phyloP scores from a whole-genome alignment of 2,797 vertebrate species.

The Etheostoma perlongum region DNA sequence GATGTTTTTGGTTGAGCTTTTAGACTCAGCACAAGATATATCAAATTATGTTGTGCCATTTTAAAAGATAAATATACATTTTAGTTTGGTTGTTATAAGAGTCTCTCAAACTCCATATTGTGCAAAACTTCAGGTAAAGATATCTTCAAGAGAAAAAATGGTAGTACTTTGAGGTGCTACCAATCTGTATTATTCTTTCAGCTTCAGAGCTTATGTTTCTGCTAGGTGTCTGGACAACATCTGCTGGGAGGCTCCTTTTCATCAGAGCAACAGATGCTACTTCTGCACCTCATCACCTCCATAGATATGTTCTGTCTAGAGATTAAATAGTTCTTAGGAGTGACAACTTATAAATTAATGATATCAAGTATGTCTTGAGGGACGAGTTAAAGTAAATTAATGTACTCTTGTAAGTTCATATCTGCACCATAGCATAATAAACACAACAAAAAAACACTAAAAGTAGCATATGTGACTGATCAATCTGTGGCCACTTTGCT shows the following conservation, averaged over 20 bases:
- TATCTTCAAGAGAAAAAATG: neutral
- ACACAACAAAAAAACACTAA: conserved; percentile 58
- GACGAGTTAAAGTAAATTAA: conserved; percentile 37
- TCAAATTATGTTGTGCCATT: neutral
- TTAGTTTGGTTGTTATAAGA: neutral
- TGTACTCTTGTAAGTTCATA: conserved; percentile 18
- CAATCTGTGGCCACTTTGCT: conserved; percentile 81
- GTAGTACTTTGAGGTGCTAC: conserved; percentile 11
- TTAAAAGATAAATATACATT: neutral
- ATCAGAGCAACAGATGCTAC: conserved; percentile 53
- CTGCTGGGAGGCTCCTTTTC: conserved; percentile 47
- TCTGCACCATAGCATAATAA: conserved; percentile 36
- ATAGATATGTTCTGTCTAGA: conserved; percentile 35
- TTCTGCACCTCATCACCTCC: conserved; percentile 15
- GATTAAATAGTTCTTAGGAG: conserved; percentile 36
- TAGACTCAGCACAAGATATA: neutral
- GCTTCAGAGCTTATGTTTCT: conserved; percentile 15
- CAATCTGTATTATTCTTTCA: conserved; percentile 25
- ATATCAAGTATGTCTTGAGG: conserved; percentile 26
- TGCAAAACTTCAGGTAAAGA: neutral
- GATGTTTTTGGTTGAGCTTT: neutral
- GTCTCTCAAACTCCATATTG: neutral
- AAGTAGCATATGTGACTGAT: conserved; percentile 78
- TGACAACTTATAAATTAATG: conserved; percentile 35
- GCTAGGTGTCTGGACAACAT: conserved; percentile 56